Evolutionary conservation across 64 coral and sea anemone species (phyloP).

Genomic region (Stichodactyla mertensii): DNA sequence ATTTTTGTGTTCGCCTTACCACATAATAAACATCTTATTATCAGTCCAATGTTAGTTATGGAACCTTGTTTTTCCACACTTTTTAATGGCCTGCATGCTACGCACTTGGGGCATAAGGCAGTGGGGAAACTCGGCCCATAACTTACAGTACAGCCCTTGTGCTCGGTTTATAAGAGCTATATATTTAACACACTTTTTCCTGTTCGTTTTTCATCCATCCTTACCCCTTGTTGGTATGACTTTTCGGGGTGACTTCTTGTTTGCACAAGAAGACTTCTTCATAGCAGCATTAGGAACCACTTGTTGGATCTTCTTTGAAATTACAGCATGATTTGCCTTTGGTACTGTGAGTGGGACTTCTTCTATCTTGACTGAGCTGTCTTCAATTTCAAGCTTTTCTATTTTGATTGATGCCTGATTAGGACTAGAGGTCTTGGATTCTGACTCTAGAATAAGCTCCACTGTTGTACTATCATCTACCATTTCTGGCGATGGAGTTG

Average conservation of each 20-base stretch:
- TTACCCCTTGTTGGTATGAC: conserved; percentile 84
- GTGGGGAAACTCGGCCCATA: no score
- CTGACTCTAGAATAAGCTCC: conserved; percentile 54
- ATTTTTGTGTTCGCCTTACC: no score
- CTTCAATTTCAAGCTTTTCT: conserved; percentile 68
- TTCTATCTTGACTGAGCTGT: conserved; percentile 87
- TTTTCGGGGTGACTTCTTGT: conserved; percentile 88
- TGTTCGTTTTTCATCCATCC: background rate
- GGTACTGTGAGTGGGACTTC: conserved; percentile 86
- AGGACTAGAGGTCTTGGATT: conserved; percentile 25
- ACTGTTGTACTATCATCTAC: conserved; percentile 35
- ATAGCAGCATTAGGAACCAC: conserved; percentile 4
- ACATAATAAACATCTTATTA: no score
- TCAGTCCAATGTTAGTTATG: no score
- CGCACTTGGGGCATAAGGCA: no score
- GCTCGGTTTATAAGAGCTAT: no score
- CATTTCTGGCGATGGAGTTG: conserved; percentile 55
- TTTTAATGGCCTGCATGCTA: no score
- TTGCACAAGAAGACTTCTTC: conserved; percentile 48
- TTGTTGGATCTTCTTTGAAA: background rate
- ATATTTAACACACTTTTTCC: no score
- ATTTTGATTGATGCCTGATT: conserved; percentile 43
- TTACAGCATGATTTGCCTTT: conserved; percentile 47
- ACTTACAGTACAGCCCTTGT: no score
- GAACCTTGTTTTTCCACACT: no score